Conservation (phyloP, 2,113 vertebrate species). For the Mobula birostris region DNA sequence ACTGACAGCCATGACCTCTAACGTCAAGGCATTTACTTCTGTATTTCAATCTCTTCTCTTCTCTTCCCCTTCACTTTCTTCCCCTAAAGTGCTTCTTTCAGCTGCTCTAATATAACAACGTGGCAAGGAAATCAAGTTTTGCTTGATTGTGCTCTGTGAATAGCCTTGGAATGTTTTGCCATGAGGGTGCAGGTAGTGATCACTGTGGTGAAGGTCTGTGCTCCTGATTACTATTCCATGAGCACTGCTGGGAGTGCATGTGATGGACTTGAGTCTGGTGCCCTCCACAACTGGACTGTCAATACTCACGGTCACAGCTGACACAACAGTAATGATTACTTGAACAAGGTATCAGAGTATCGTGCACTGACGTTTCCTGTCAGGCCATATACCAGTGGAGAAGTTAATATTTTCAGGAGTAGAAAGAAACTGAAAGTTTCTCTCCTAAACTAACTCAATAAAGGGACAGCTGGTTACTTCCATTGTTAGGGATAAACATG, state of each 20-base stretch:
- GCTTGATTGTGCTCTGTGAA: too few relatives aligned
- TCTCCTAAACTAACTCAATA: background rate
- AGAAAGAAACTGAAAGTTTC: conserved; percentile 3
- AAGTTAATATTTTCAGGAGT: background rate
- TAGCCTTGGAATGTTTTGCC: too few relatives aligned
- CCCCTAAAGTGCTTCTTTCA: too few relatives aligned
- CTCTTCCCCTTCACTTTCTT: too few relatives aligned
- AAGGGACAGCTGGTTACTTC: background rate
- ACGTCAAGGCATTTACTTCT: too few relatives aligned
- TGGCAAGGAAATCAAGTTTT: too few relatives aligned
- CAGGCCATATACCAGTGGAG: background rate
- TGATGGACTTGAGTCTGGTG: background rate
- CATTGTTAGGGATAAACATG: background rate
- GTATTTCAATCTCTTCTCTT: too few relatives aligned
- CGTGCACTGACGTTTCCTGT: background rate
- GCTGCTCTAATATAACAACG: too few relatives aligned
- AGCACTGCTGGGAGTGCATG: background rate
- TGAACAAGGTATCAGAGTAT: background rate
- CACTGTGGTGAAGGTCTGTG: background rate
- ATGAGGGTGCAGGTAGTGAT: too few relatives aligned
- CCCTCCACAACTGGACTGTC: background rate
- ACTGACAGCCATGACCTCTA: too few relatives aligned
- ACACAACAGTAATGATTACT: background rate
- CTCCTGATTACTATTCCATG: background rate
- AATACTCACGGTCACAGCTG: background rate